phyloP scores from a whole-genome alignment of 1,140 invertebrate genomes.

The Ganaspis sp. region DNA sequence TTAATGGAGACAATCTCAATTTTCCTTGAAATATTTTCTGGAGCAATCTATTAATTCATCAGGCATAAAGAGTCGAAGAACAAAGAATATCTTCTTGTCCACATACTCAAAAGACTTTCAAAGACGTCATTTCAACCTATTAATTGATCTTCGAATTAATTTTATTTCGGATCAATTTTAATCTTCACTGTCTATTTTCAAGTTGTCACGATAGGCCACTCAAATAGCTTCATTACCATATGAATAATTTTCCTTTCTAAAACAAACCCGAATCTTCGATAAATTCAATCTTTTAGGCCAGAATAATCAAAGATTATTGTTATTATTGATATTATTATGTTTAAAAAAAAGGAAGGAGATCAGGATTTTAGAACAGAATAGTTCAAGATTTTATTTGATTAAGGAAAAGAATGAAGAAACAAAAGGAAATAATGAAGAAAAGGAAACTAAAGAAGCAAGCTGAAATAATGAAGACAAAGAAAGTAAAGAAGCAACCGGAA shows the following conservation, averaged over 20 bases:
- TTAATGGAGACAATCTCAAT: background rate
- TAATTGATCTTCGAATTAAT: constrained; percentile 15
- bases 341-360: too few relatives aligned
- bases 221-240: background rate
- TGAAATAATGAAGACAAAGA: too few relatives aligned
- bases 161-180: constrained; percentile 21
- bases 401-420: too few relatives aligned
- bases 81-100: background rate
- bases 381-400: too few relatives aligned
- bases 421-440: too few relatives aligned
- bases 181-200: background rate
- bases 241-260: background rate
- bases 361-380: too few relatives aligned
- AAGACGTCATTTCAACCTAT: background rate
- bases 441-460: too few relatives aligned
- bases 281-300: too few relatives aligned
- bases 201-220: background rate
- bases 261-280: too few relatives aligned
- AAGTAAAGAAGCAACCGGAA: too few relatives aligned
- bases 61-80: background rate
- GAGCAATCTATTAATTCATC: constrained; percentile 13
- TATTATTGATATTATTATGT: too few relatives aligned
- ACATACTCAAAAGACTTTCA: background rate
- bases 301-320: too few relatives aligned
- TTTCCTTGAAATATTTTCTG: background rate